These are phyloP conservation scores for Echiichthys vipera DNA, from an alignment of 2,797 vertebrate genomes.

Conservation along the genomic window DNA sequence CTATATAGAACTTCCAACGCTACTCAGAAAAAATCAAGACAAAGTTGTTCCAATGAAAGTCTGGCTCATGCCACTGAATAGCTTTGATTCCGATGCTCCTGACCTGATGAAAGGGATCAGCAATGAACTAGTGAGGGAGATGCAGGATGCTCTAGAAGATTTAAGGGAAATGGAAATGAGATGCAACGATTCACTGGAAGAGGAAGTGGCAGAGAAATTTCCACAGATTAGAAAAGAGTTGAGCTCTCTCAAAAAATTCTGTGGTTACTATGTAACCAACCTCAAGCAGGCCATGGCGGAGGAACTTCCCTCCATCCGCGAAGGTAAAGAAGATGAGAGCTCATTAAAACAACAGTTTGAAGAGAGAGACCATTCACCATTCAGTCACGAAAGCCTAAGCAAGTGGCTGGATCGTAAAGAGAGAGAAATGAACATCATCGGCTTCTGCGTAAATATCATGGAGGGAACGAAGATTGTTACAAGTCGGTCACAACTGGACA, in stretches of 20 bases:
- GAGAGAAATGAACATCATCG: slow-evolving; percentile 42
- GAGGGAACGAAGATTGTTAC: slow-evolving; percentile 9
- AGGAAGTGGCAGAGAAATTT: rapidly evolving
- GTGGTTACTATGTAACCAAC: not conserved
- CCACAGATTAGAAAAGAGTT: not conserved
- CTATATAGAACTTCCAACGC: slow-evolving; percentile 45
- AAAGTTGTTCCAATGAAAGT: slow-evolving; percentile 59
- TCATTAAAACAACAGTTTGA: slow-evolving; percentile 12
- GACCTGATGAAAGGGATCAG: slow-evolving; percentile 39
- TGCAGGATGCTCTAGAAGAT: slow-evolving; percentile 37
- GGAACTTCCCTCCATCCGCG: slow-evolving; percentile 44
- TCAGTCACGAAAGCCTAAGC: slow-evolving; percentile 47
- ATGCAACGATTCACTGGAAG: slow-evolving; percentile 22
- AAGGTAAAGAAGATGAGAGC: slow-evolving; percentile 36
- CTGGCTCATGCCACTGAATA: slow-evolving; percentile 69
- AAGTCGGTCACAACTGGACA: slow-evolving; percentile 18
- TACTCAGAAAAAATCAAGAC: slow-evolving; percentile 29
- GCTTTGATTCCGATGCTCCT: slow-evolving; percentile 7
- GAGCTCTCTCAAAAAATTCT: slow-evolving; percentile 19
- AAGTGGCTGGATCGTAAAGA: slow-evolving; percentile 57
- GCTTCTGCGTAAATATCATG: slow-evolving; percentile 43
- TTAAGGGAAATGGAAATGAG: slow-evolving; percentile 3
- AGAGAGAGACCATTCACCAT: slow-evolving; percentile 39
- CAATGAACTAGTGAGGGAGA: slow-evolving; percentile 11
- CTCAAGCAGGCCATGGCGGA: not conserved